Base-by-base conservation (phyloP, 2,888 invertebrate species). In the Mythimna pallens region DNA sequence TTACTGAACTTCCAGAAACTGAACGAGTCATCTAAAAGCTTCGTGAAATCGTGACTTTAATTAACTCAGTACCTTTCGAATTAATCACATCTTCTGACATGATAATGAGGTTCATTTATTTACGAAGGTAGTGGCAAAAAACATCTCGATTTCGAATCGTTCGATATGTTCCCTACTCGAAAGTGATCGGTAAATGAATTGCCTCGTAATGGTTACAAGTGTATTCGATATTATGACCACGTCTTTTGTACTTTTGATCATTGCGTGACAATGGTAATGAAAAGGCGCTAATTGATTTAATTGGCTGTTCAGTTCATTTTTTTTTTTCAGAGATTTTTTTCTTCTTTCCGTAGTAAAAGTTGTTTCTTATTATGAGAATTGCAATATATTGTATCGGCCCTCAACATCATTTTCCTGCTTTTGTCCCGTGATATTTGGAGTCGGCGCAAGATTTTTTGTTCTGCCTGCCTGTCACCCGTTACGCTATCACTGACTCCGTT, bases 141-240 rank as follows among this genome's bases (percentile, higher is more conserved):
- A n/a, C 34, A 36, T 36, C 12, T 63, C 12, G 25, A 47, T 63
- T 14, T 9, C 9, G 10, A 30, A 30, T 54, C 43, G 12, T 36
- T 17, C 17, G 30, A 65, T 65, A 61, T 22, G 57, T 52, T 57
- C 52, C 43, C 43, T 55, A 2, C 7, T 65, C n/a, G 52, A 14
- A 30, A 66, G 36, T 25, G 62, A 65, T 63, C 36, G 10, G 34
- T 52, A 36, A 57, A 70, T 12, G 68, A 58, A 82, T 65, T 68
- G 82, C 71, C 64, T 67, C 43, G 72, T 78, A 82, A 84, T 67
- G 61, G 69, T 82, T 70, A 78, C 72, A 61, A 65, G 59, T 54
- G 54, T 61, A 62, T 77, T 58, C 9, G 8, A 25, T 67, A 22
- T 69, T 66, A 30, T 68, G 67, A 59, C 43, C 14, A 57, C 55